phyloP scores from a whole-genome alignment of 2,888 invertebrate genomes.

The Geotrupes spiniger region DNA sequence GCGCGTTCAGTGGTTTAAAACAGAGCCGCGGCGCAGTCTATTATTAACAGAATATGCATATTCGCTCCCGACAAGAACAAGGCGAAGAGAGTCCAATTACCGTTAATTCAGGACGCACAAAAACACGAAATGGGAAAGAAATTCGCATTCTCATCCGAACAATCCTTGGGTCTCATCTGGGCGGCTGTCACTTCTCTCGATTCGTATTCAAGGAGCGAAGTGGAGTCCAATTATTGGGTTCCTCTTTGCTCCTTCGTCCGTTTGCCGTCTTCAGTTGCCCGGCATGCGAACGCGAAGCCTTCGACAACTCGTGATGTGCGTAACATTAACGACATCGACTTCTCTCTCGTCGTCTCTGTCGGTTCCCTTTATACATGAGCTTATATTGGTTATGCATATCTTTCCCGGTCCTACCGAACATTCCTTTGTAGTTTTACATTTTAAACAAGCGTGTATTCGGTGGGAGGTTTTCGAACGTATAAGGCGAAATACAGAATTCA shows the following conservation, averaged over 20 bases:
- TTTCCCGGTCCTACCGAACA: conserved; percentile 1
- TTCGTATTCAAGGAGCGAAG: conserved; percentile 41
- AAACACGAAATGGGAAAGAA: conserved; percentile 29
- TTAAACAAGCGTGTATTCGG: background rate
- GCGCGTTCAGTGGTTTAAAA: too few species aligned
- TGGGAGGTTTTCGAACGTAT: too few species aligned
- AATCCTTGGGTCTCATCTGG: conserved; percentile 37
- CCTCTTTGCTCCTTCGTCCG: conserved; percentile 34
- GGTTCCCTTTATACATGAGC: background rate
- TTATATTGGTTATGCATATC: conserved; percentile 6
- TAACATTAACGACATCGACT: conserved; percentile 33
- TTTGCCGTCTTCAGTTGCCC: conserved; percentile 25
- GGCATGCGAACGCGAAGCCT: conserved; percentile 26
- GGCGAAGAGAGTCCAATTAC: conserved; percentile 28
- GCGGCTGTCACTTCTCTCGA: conserved; percentile 36
- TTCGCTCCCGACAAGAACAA: too few species aligned
- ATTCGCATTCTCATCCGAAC: conserved; percentile 34
- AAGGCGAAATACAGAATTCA: too few species aligned
- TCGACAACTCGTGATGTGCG: conserved; percentile 33
- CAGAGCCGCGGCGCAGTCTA: too few species aligned
- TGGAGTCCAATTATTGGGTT: conserved; percentile 42
- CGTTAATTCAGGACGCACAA: conserved; percentile 26
- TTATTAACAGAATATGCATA: conserved; percentile 21
- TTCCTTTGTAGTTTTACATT: conserved; percentile 5
- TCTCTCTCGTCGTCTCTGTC: background rate